Base-by-base conservation (phyloP, 2,113 vertebrate species). In the Porphyrio hochstetteri region DNA sequence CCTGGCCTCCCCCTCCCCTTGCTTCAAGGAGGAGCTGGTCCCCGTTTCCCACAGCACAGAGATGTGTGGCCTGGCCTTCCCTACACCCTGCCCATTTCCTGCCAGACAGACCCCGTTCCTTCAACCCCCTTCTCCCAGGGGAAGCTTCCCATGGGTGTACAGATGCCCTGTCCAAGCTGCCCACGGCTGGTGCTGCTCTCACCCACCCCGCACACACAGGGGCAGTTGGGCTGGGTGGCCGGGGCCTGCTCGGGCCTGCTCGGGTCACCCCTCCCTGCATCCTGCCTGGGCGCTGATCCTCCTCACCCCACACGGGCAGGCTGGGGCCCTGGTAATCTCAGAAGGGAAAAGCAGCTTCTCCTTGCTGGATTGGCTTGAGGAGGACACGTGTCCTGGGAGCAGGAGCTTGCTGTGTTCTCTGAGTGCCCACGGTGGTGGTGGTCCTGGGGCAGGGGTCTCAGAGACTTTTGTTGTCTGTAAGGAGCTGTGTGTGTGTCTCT, bases 291-390 rank as follows among this genome's bases (percentile, higher is more conserved):
- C 0, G 24, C 77, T 91, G 78, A 91, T 92, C 90, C 74, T 44
- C 48, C 74, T 44, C 48, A 13, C 89, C 90, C 95, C 87, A 68
- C 42, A 16, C 76, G 12, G 25, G 31, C 64, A 13, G 33, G 23
- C 16, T 11, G 36, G 6, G 23, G 59, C 17, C 55, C 19, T 76
- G 55, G 28, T 85, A 59, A 93, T 75, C 93, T 31, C 56, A 1
- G 65, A 16, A 20, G 36, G 86, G 87, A 74, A 91, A 82, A 95
- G 78, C 63, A 0, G 82, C 82, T 96, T 93, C 86, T 82, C 55
- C 52, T 29, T 2, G 3, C 53, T 50, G 4, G 2, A 76, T 64
- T 60, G 69, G n/a, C 69, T 64, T 44, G 61, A 42, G 84, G 25
- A 17, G 52, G 29, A 2, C 78, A 79, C 7, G 4, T 75, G 84